These are phyloP conservation scores for Acronicta aceris DNA, from an alignment of 2,888 invertebrate species.

Conservation along the genomic window DNA sequence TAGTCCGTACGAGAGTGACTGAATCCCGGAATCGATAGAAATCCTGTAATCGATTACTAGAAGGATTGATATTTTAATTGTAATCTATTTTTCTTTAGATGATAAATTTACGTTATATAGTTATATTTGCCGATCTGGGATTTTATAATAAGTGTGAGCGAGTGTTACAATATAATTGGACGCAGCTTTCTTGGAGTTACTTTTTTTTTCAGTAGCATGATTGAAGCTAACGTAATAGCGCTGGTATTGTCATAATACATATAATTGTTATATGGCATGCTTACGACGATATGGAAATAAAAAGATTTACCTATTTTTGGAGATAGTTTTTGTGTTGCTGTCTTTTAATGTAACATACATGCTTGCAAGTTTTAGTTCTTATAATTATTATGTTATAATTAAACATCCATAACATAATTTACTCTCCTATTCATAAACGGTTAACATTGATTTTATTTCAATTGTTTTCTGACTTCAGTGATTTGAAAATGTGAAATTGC, in stretches of 20 bases:
- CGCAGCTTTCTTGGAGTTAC: constrained; percentile 26
- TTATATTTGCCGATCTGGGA: constrained; percentile 52
- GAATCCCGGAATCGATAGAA: constrained; percentile 18
- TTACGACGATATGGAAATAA: too few species aligned
- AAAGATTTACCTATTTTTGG: too few species aligned
- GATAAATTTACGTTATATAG: constrained; percentile 45
- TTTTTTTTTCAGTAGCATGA: neutral
- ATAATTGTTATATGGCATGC: too few species aligned
- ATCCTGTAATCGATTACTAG: constrained; percentile 17
- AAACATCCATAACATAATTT: too few species aligned
- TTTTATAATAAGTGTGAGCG: constrained; percentile 28
- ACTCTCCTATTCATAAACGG: too few species aligned
- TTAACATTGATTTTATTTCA: too few species aligned
- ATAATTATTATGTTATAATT: too few species aligned
- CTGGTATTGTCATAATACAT: neutral
- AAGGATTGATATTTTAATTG: constrained; percentile 16
- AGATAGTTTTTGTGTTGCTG: too few species aligned
- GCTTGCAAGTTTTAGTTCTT: too few species aligned
- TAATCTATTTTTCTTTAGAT: constrained; percentile 33
- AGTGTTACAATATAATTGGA: constrained; percentile 12
- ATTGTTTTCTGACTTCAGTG: too few species aligned
- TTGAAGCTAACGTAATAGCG: neutral
- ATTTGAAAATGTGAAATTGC: too few species aligned
- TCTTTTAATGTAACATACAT: too few species aligned
- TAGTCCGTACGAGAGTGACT: constrained; percentile 8